phyloP scores from a whole-genome alignment of 2,888 invertebrate species.

The Melanostoma scalare region DNA sequence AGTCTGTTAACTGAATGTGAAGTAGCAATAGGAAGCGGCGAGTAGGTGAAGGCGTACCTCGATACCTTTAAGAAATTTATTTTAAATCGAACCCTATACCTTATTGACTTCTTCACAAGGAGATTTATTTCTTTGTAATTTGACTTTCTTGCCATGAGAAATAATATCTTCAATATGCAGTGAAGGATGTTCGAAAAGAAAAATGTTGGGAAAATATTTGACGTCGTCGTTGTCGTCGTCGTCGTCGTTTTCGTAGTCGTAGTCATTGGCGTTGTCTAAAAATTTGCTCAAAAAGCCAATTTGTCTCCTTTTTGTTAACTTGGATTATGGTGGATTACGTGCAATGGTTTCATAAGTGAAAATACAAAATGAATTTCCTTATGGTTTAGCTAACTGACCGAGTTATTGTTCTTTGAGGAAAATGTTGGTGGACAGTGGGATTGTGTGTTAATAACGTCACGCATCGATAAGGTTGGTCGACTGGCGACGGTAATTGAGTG shows the following conservation, averaged over 20 bases:
- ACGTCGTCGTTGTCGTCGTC: background rate
- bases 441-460: conserved; percentile 11
- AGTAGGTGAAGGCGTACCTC: background rate
- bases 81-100: conserved; percentile 21
- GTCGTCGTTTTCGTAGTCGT: background rate
- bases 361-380: conserved; percentile 7
- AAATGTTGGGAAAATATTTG: conserved; percentile 44
- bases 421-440: conserved; percentile 2
- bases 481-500: background rate
- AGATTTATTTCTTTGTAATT: conserved; percentile 56
- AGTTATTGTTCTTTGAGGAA: conserved; percentile 7
- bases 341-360: conserved; percentile 22
- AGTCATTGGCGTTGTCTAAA: conserved; percentile 1
- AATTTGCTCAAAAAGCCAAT: conserved; percentile 32
- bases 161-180: conserved; percentile 17
- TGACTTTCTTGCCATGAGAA: conserved; percentile 18
- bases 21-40: background rate
- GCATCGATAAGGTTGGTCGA: background rate
- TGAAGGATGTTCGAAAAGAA: conserved; percentile 29
- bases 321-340: conserved; percentile 26
- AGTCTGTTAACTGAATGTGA: conserved; percentile 5
- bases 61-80: background rate
- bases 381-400: conserved; percentile 35
- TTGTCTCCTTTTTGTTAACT: conserved; percentile 28
- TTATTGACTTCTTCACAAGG: conserved; percentile 30